A percentile compares a stretch with the other conserved stretches of the same genome.
Conservation (phyloP, 1,140 invertebrate species). For the Theocolax elegans region DNA sequence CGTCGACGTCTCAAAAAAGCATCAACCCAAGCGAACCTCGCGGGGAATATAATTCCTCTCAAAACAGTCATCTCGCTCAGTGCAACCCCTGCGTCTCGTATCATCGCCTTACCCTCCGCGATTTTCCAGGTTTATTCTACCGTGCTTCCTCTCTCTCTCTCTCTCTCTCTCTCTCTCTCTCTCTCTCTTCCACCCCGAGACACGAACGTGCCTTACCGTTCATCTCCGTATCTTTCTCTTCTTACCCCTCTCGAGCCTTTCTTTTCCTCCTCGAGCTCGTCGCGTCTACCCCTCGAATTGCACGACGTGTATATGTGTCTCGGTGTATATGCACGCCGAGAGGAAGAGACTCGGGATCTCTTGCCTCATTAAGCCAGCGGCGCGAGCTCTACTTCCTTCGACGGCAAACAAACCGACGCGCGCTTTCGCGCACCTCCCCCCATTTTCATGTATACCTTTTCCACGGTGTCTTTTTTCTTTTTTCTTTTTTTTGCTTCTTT, state of each 20-base stretch:
- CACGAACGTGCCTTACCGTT: conserved; percentile 35
- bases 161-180: neutral
- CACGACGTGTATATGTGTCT: neutral
- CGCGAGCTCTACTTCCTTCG: conserved; percentile 33
- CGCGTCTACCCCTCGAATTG: neutral
- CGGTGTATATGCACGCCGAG: neutral
- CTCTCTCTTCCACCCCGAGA: neutral
- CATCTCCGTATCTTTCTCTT: conserved; percentile 12
- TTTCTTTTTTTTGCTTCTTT: conserved; percentile 4
- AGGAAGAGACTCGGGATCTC: conserved; percentile 7
- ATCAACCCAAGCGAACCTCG: no score
- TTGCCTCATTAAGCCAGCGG: conserved; percentile 39
- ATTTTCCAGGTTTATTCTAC: neutral
- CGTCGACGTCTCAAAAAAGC: no score
- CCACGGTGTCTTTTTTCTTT: neutral
- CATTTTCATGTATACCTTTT: neutral
- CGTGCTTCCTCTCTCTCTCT: neutral
- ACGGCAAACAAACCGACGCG: conserved; percentile 28
- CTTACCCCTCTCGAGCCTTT: neutral
- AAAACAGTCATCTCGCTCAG: conserved; percentile 8
- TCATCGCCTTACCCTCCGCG: neutral
- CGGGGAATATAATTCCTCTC: neutral
- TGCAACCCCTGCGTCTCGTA: neutral
- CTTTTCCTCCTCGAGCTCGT: neutral
- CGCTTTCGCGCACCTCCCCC: neutral